phyloP scores from a whole-genome alignment of 2,113 vertebrate genomes.

The Oreochromis aureus region DNA sequence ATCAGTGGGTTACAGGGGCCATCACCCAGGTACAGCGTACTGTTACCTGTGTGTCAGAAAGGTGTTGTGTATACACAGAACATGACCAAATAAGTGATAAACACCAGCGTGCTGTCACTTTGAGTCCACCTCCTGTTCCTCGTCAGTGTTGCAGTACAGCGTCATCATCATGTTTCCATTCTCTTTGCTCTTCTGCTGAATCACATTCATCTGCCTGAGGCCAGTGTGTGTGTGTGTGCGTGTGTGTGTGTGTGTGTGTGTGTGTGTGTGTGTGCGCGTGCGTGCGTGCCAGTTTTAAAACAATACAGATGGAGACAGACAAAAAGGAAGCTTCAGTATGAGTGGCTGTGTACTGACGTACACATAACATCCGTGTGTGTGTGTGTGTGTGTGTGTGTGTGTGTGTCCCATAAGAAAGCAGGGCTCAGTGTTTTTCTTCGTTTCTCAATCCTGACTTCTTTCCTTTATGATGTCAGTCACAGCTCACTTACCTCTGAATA shows the following conservation, averaged over 20 bases:
- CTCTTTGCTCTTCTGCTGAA: background rate
- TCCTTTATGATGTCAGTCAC: constrained; percentile 35
- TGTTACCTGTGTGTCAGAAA: background rate
- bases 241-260: too few species aligned
- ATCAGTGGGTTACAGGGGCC: background rate
- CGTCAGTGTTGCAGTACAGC: background rate
- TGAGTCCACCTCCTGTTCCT: background rate
- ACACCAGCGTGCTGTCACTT: background rate
- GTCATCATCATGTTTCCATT: background rate
- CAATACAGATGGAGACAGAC: background rate
- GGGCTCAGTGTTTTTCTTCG: background rate
- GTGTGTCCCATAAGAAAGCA: background rate
- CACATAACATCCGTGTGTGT: background rate
- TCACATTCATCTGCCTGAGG: background rate
- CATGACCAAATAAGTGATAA: background rate
- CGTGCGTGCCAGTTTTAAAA: background rate
- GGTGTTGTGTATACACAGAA: background rate
- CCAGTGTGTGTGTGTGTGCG: background rate
- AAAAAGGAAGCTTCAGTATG: background rate
- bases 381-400: background rate
- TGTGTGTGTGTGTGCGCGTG: background rate
- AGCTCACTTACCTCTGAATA: constrained; percentile 38
- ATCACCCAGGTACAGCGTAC: background rate
- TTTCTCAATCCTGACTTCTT: background rate
- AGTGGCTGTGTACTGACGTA: background rate